phyloP scores from a whole-genome alignment of 2,888 invertebrate genomes.

The Troides oblongomaculatus region DNA sequence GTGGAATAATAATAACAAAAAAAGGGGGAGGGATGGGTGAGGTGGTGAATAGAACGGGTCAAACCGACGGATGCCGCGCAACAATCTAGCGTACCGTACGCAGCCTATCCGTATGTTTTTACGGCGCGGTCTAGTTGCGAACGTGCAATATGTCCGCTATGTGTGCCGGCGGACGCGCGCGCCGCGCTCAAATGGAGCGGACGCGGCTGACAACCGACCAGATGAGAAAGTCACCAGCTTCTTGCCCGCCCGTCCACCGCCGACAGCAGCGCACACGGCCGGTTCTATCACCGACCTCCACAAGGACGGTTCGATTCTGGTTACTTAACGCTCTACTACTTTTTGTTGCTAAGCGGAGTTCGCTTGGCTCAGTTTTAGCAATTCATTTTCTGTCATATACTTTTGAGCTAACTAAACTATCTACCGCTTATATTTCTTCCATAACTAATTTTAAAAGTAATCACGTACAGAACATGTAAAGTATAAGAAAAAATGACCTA shows the following conservation, averaged over 20 bases:
- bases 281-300: conserved; percentile 60
- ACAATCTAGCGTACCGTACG: conserved; percentile 30
- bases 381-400: conserved; percentile 16
- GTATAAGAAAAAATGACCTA: too few species aligned
- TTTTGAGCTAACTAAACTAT: background rate
- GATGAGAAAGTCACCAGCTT: conserved; percentile 45
- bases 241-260: conserved; percentile 33
- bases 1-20: too few species aligned
- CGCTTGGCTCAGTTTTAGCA: conserved; percentile 42
- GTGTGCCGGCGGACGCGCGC: conserved; percentile 74
- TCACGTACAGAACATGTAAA: too few species aligned
- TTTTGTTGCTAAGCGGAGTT: conserved; percentile 64
- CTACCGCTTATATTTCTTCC: background rate
- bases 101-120: conserved; percentile 66
- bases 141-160: conserved; percentile 76
- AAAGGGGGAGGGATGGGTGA: background rate
- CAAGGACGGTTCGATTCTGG: conserved; percentile 75
- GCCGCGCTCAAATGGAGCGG: conserved; percentile 72
- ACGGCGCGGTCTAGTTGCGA: conserved; percentile 65
- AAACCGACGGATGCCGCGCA: conserved; percentile 12
- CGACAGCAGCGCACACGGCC: conserved; percentile 27
- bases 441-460: background rate
- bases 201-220: conserved; percentile 54
- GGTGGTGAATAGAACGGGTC: conserved; percentile 2
- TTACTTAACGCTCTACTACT: conserved; percentile 65